Evolutionary conservation across 2,888 invertebrate genomes (phyloP), one percentile per base, ranked within the genome.

Genomic region (Dynastes grantii): DNA sequence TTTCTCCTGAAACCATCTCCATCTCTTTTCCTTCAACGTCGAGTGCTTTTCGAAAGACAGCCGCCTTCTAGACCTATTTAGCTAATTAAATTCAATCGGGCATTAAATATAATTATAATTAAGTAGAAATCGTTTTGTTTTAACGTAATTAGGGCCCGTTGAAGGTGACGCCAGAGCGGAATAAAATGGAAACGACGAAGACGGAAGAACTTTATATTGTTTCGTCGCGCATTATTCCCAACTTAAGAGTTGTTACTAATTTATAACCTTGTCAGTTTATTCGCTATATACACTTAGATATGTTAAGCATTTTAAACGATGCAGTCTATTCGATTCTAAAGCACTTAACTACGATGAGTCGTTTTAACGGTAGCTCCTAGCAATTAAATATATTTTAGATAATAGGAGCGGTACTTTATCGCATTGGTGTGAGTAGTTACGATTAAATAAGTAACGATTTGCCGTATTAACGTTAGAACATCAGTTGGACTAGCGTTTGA

Each of bases 111-210:
- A 84, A 85, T 85, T 84, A 83, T 84, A 84, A 84, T 84, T 84
- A 85, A 84, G 83, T 84, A 81, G 80, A 84, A 86, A 87, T 86
- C 84, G 85, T 85, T 86, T 86, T 85, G 85, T 85, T 85, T 84
- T 84, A 85, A 86, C 85, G 84, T 85, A 84, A 85, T 86, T 85
- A 85, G 83, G 81, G 82, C 82, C 83, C 61, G 61, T 27, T 11
- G 61, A 61, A 68, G 49, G 49, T 29, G 27, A 32, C 32, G 32
- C 32, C 32, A 5, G 16, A 68, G 49, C 70, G 55, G 49, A 55
- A 32, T 55, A 32, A 6, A 53, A 55, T 55, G 13, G 49, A 16
- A 0, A 45, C 51, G 9, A 16, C 13, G 68, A 16, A 53, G 55
- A 55, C 32, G 40, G 40, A 40, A 9, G 40, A 65, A 65, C 65